Percentiles rank a stretch among this genome's conserved stretches.
Conservation (phyloP, 2,888 invertebrate species). For the Argyresthia goedartella region DNA sequence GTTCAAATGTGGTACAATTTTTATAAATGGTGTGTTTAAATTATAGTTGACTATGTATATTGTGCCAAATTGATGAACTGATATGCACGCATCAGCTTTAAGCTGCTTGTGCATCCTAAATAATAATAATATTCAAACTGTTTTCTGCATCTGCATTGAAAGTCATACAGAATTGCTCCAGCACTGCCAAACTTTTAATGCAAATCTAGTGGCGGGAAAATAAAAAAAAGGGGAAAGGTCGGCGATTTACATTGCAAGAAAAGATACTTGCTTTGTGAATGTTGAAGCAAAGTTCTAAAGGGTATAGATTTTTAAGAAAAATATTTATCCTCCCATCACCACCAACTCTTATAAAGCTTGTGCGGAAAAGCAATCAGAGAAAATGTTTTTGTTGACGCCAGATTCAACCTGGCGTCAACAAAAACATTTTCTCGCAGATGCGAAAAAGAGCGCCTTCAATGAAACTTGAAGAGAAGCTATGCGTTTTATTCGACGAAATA, state of each 20-base stretch:
- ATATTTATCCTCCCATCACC: constrained; percentile 9
- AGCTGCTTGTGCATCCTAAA: too few relatives aligned
- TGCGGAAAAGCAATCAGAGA: neutral
- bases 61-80: too few relatives aligned
- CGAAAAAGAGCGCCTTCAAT: neutral
- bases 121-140: too few relatives aligned
- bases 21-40: too few relatives aligned
- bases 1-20: too few relatives aligned
- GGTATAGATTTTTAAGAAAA: constrained; percentile 11
- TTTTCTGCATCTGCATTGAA: neutral
- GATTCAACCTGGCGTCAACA: neutral
- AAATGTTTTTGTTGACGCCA: too few relatives aligned
- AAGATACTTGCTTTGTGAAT: neutral
- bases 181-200: neutral
- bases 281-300: constrained; percentile 7
- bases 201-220: neutral
- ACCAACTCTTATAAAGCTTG: neutral
- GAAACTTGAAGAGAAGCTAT: neutral
- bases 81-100: too few relatives aligned
- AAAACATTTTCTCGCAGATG: neutral
- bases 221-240: neutral
- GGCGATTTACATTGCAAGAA: neutral
- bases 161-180: neutral
- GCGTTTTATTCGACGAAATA: neutral
- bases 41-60: too few relatives aligned